Conservation (phyloP, 2,888 invertebrate genomes). For the Horisme vitalbata region DNA sequence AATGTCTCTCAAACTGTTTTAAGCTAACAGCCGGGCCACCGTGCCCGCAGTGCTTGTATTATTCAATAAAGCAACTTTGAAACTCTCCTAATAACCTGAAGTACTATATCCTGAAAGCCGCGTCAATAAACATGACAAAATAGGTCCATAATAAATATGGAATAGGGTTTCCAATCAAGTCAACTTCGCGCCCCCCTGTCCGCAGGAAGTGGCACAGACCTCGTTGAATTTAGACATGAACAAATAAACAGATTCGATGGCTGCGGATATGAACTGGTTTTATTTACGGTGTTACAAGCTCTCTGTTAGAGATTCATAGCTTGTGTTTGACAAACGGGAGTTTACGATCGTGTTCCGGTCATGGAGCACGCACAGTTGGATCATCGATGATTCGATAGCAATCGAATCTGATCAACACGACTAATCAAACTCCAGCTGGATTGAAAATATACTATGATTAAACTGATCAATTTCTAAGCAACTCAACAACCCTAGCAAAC, state of each 20-base stretch:
- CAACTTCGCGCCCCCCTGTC: constrained; percentile 66
- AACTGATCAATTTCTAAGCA: no score
- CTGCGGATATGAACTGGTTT: constrained; percentile 21
- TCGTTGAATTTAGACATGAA: constrained; percentile 40
- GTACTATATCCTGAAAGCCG: constrained; percentile 51
- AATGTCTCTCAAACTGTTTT: constrained; percentile 9
- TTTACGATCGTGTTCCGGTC: constrained; percentile 4
- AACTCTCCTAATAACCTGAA: constrained; percentile 49
- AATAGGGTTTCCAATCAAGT: constrained; percentile 81
- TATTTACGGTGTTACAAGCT: constrained; percentile 13
- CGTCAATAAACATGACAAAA: constrained; percentile 79
- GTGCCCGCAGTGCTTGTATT: constrained; percentile 31
- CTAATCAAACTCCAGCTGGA: neutral
- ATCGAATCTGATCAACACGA: neutral
- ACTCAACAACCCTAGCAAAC: no score
- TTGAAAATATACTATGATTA: no score
- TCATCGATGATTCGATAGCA: neutral
- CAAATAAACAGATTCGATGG: constrained; percentile 19
- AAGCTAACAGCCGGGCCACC: constrained; percentile 9
- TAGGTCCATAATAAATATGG: constrained; percentile 81
- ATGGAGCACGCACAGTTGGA: neutral
- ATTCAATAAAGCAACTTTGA: constrained; percentile 47
- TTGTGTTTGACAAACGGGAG: constrained; percentile 4
- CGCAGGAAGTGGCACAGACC: constrained; percentile 53
- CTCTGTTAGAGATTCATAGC: constrained; percentile 10